These are phyloP conservation scores for Hippopotamus amphibius DNA, from an alignment of 2,113 vertebrate species.

Conservation along the genomic window DNA sequence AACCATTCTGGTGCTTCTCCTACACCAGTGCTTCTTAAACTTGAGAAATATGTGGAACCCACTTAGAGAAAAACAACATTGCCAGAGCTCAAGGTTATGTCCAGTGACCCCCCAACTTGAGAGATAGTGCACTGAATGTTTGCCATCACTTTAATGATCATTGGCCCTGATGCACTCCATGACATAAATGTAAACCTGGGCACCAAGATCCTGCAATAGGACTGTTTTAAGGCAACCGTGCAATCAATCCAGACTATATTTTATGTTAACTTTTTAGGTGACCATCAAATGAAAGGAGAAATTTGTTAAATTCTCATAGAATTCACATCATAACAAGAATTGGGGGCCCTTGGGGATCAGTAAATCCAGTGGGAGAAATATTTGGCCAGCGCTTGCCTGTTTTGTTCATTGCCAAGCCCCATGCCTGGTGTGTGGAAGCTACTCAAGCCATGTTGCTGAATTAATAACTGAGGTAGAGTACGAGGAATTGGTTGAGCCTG, in stretches of 20 bases:
- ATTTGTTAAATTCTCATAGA: background rate
- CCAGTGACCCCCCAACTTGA: background rate
- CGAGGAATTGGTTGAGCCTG: rapidly evolving
- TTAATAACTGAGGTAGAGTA: rapidly evolving
- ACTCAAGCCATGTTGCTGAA: background rate
- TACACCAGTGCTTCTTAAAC: background rate
- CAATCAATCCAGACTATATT: background rate
- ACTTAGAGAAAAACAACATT: background rate
- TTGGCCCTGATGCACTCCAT: background rate
- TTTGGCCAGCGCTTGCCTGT: rapidly evolving
- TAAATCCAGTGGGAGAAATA: background rate
- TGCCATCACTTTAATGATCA: background rate
- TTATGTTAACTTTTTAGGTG: background rate
- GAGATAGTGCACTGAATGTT: background rate
- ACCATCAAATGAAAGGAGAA: background rate
- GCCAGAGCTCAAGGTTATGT: rapidly evolving
- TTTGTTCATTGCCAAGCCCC: background rate
- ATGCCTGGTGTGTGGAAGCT: background rate
- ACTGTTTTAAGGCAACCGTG: background rate
- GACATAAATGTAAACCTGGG: background rate
- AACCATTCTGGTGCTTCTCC: rapidly evolving
- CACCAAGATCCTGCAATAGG: background rate
- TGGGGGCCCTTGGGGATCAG: rapidly evolving
- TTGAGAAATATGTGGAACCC: background rate
- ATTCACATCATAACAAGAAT: background rate